Evolutionary conservation across 1,140 invertebrate species (phyloP).

Genomic region (Drosophila pachea): DNA sequence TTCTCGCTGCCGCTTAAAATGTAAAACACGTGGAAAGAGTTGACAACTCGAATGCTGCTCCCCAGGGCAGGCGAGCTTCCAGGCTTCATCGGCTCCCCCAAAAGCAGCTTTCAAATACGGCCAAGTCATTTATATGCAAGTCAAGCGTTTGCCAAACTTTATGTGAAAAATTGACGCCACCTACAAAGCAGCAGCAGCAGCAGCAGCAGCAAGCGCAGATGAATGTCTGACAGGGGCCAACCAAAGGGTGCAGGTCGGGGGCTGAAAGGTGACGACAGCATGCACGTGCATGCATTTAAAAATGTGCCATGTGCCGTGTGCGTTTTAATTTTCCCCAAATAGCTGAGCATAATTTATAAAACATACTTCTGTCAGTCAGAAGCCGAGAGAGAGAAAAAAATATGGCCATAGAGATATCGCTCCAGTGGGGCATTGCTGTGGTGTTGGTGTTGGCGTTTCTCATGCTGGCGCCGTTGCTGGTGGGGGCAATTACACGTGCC

Average conservation of each 20-base stretch:
- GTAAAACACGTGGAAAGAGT: slow-evolving; percentile 76
- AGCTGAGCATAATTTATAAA: slow-evolving; percentile 74
- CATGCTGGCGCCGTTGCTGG: too few relatives aligned
- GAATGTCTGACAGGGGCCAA: slow-evolving; percentile 1
- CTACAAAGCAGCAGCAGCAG: slow-evolving; percentile 42
- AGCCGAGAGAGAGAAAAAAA: slow-evolving; percentile 6
- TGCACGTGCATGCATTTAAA: slow-evolving; percentile 74
- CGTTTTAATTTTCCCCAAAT: slow-evolving; percentile 73
- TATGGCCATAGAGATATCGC: slow-evolving; percentile 10
- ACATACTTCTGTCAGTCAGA: slow-evolving; percentile 30
- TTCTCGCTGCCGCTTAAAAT: slow-evolving; percentile 55
- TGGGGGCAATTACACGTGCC: slow-evolving; percentile 66
- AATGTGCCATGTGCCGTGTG: slow-evolving; percentile 57
- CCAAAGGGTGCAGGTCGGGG: background rate
- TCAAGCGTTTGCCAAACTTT: slow-evolving; percentile 75
- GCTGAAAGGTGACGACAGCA: slow-evolving; percentile 45
- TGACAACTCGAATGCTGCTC: slow-evolving; percentile 66
- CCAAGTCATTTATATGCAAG: slow-evolving; percentile 76
- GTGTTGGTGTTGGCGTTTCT: too few relatives aligned
- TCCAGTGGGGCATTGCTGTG: slow-evolving; percentile 31
- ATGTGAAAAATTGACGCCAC: slow-evolving; percentile 75
- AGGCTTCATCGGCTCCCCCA: slow-evolving; percentile 31
- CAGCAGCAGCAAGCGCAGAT: slow-evolving; percentile 16
- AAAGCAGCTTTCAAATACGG: slow-evolving; percentile 36
- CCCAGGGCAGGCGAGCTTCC: slow-evolving; percentile 21